Evolutionary conservation across 2,797 vertebrate genomes (phyloP).

Genomic region (Choloepus didactylus): DNA sequence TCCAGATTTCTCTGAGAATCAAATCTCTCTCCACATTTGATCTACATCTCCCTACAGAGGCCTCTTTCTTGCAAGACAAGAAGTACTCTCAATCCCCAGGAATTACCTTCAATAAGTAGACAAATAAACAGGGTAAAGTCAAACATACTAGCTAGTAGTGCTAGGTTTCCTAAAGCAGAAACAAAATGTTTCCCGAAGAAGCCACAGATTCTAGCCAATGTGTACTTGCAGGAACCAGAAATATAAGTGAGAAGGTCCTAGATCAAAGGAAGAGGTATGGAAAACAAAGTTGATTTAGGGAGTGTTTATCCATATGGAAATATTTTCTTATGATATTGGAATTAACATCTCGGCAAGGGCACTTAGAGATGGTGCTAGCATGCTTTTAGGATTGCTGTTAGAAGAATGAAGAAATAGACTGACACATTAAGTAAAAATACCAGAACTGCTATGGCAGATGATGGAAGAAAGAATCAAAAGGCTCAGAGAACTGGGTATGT

Average conservation of each 20-base stretch:
- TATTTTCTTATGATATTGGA: background rate
- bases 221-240: background rate
- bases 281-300: background rate
- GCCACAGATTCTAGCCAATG: background rate
- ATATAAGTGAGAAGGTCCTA: background rate
- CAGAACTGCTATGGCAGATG: background rate
- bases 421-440: background rate
- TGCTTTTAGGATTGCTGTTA: background rate
- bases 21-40: background rate
- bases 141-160: background rate
- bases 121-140: background rate
- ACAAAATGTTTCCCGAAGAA: accelerated
- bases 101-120: background rate
- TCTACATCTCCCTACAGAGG: background rate
- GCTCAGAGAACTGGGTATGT: background rate
- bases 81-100: background rate
- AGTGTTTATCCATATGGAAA: background rate
- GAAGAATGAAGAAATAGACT: background rate
- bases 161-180: background rate
- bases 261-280: background rate
- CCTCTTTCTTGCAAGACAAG: background rate
- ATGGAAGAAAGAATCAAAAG: background rate
- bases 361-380: background rate
- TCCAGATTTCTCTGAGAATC: background rate
- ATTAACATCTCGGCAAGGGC: background rate